Conservation (phyloP, 2,797 vertebrate species). For the Meda fulgida region DNA sequence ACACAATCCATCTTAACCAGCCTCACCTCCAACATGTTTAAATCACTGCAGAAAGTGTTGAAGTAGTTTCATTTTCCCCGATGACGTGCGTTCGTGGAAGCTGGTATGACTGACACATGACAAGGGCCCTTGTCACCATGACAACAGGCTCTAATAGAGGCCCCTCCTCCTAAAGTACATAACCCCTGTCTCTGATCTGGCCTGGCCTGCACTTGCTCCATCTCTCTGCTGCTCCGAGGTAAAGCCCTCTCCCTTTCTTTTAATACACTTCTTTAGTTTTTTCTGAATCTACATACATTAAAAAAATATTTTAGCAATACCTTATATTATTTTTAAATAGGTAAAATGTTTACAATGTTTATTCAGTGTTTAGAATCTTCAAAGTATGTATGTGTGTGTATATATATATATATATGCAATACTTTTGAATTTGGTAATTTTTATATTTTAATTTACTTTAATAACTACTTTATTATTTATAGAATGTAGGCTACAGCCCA, state of each 20-base stretch:
- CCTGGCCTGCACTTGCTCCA: slow-evolving; percentile 39
- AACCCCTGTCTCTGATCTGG: slow-evolving; percentile 60
- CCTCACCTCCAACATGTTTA: slow-evolving; percentile 7
- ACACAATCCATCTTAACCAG: neutral
- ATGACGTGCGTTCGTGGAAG: slow-evolving; percentile 58
- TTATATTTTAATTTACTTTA: too few relatives aligned
- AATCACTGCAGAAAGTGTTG: slow-evolving; percentile 42
- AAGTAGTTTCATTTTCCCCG: slow-evolving; percentile 52
- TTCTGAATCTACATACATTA: neutral
- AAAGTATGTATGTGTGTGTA: neutral
- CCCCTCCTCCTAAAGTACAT: slow-evolving; percentile 71
- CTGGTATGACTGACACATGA: slow-evolving; percentile 35
- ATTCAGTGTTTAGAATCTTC: neutral
- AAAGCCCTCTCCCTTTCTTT: slow-evolving; percentile 35
- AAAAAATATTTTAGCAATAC: neutral
- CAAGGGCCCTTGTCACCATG: slow-evolving; percentile 55
- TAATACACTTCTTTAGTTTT: neutral
- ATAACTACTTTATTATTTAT: neutral
- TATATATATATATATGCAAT: too few relatives aligned
- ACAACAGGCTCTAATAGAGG: slow-evolving; percentile 59
- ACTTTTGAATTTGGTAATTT: too few relatives aligned
- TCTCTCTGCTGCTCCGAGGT: slow-evolving; percentile 51
- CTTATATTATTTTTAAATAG: neutral
- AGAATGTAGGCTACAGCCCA: neutral
- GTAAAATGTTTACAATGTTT: neutral